These are phyloP conservation scores for Patiria miniata DNA, from an alignment of 35 echinoderm and acorn worm genomes.

Conservation along the genomic window DNA sequence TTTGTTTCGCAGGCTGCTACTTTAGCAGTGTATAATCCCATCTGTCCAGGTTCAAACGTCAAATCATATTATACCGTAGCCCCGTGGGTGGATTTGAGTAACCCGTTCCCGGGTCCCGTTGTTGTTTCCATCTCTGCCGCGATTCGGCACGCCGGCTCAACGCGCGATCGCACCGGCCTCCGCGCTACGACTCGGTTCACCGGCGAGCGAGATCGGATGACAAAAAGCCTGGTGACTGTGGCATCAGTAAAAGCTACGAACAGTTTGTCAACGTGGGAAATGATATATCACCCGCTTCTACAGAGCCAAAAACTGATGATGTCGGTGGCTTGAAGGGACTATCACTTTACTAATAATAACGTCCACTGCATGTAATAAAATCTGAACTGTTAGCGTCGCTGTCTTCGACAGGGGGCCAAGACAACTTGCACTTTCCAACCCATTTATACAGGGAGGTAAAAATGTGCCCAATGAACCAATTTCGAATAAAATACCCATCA, in stretches of 20 bases:
- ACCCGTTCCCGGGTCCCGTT: too few species aligned
- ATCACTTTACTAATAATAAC: conserved; percentile 30
- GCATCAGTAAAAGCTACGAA: background rate
- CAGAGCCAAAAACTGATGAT: conserved; percentile 10
- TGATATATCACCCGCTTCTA: conserved; percentile 25
- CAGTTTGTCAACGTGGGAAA: background rate
- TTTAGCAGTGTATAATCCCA: too few species aligned
- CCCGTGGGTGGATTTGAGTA: too few species aligned
- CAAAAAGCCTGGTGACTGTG: background rate
- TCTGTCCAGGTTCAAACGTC: too few species aligned
- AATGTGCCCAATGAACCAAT: too few species aligned
- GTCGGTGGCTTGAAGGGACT: background rate
- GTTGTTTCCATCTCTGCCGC: too few species aligned
- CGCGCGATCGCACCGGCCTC: background rate
- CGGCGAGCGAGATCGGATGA: conserved; percentile 1
- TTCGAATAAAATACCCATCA: too few species aligned
- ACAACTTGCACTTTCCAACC: too few species aligned
- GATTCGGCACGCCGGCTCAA: background rate
- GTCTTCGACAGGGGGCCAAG: background rate
- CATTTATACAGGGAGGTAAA: too few species aligned
- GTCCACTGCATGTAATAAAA: conserved; percentile 23
- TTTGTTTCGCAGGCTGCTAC: too few species aligned
- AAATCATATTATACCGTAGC: too few species aligned
- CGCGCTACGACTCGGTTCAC: background rate
- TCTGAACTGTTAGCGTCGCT: background rate